A percentile compares a stretch with the other conserved stretches of the same genome.
These are phyloP conservation scores for Nysson spinosus DNA, from an alignment of 2,888 invertebrate genomes.

Conservation along the genomic window DNA sequence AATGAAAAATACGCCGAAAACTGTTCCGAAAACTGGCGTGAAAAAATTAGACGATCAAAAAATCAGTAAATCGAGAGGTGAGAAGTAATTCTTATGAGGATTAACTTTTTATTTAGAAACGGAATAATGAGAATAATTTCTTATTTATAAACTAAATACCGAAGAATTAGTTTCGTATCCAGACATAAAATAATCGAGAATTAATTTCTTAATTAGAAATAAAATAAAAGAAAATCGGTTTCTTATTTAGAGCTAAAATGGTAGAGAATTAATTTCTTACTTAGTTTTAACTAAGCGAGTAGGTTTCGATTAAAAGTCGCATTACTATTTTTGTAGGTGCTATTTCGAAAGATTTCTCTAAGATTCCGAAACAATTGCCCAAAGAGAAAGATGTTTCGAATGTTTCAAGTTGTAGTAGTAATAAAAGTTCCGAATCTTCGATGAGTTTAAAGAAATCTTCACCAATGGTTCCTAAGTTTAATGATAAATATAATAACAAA, in stretches of 20 bases:
- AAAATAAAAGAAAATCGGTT: no score
- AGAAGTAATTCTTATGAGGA: background rate
- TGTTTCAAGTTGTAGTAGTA: constrained; percentile 17
- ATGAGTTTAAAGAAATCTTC: constrained; percentile 15
- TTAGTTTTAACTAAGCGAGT: no score
- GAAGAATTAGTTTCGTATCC: no score
- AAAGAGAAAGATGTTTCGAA: constrained; percentile 27
- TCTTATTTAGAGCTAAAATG: no score
- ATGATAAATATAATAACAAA: constrained; percentile 52
- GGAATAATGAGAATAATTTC: no score
- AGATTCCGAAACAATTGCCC: constrained; percentile 16
- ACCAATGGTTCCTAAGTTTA: constrained; percentile 14
- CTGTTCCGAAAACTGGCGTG: constrained; percentile 11
- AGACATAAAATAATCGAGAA: no score
- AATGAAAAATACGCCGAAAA: constrained; percentile 17
- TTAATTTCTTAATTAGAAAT: no score
- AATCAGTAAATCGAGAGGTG: constrained; percentile 22
- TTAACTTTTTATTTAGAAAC: constrained; percentile 6
- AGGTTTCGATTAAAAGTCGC: background rate
- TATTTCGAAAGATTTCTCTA: constrained; percentile 20
- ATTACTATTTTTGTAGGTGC: constrained; percentile 20
- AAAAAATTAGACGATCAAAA: constrained; percentile 23
- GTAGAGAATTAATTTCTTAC: no score
- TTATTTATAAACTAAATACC: no score
- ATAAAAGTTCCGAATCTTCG: constrained; percentile 7